Percentiles rank a stretch among this genome's conserved stretches.
phyloP scores from a whole-genome alignment of 2,797 vertebrate species.

The Acomys russatus region DNA sequence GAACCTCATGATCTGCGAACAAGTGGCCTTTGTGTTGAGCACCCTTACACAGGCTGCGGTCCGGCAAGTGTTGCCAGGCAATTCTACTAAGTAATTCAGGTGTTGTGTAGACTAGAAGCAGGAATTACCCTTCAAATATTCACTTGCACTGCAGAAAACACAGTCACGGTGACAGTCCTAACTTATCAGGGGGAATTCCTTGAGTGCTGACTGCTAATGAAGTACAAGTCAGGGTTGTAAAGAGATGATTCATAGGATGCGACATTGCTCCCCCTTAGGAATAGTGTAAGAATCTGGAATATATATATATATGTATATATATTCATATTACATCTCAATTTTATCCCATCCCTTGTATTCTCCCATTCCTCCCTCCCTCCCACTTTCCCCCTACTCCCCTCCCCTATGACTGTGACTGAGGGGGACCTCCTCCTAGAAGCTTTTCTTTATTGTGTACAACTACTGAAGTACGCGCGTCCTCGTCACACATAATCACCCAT shows the following conservation, averaged over 20 bases:
- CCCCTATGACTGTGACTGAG: too few species aligned
- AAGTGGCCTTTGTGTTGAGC: not conserved
- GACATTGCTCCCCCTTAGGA: not conserved
- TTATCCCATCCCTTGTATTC: too few species aligned
- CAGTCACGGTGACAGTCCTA: not conserved
- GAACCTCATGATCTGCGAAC: not conserved
- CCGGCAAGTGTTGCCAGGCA: not conserved
- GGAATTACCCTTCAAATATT: not conserved
- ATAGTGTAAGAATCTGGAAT: fast-evolving
- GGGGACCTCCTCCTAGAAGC: too few species aligned
- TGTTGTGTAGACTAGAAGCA: not conserved
- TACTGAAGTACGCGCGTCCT: not conserved
- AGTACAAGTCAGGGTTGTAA: not conserved
- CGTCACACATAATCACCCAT: too few species aligned
- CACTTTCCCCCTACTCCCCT: too few species aligned
- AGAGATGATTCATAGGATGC: not conserved
- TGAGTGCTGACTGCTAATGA: constrained; percentile 59
- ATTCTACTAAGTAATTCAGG: not conserved
- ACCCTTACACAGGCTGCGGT: not conserved
- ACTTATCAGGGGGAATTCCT: constrained; percentile 86
- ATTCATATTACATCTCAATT: too few species aligned
- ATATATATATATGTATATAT: too few species aligned
- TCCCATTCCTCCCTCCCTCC: too few species aligned
- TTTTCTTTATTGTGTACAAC: not conserved
- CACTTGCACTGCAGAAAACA: not conserved